Percentiles rank a stretch among this genome's conserved stretches.
Conservation (phyloP, 2,797 vertebrate species). For the Malurus splendens region DNA sequence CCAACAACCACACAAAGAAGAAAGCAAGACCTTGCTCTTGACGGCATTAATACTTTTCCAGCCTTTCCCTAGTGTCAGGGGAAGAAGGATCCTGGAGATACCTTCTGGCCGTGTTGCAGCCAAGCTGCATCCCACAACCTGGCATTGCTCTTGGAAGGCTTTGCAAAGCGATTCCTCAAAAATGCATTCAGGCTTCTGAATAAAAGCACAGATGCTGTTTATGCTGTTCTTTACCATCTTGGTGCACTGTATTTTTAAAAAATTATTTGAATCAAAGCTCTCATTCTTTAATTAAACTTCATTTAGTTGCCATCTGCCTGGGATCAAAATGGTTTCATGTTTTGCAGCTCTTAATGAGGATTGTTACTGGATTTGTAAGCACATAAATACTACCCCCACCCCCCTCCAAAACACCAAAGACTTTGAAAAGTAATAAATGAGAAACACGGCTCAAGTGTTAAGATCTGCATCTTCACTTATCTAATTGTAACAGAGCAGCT, state of each 20-base stretch:
- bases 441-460: neutral
- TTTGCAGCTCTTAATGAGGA: slow-evolving; percentile 68
- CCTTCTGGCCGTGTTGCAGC: accelerated
- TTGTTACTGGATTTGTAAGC: slow-evolving; percentile 70
- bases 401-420: neutral
- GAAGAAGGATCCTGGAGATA: neutral
- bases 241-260: slow-evolving; percentile 25
- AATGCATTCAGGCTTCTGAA: neutral
- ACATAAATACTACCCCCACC: neutral
- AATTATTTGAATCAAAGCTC: slow-evolving; percentile 64
- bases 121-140: neutral
- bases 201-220: slow-evolving; percentile 67
- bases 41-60: neutral
- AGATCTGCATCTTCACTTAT: slow-evolving; percentile 17
- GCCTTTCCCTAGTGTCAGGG: neutral
- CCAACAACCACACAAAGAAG: neutral
- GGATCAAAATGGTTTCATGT: slow-evolving; percentile 65
- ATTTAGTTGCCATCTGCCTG: slow-evolving; percentile 74
- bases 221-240: slow-evolving; percentile 27
- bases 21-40: accelerated
- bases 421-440: slow-evolving; percentile 59
- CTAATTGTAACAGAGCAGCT: slow-evolving; percentile 37
- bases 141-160: neutral
- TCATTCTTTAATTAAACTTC: slow-evolving; percentile 75
- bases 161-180: neutral